These are phyloP conservation scores for Ochropacha duplaris DNA, from an alignment of 2,888 invertebrate species.

Conservation along the genomic window DNA sequence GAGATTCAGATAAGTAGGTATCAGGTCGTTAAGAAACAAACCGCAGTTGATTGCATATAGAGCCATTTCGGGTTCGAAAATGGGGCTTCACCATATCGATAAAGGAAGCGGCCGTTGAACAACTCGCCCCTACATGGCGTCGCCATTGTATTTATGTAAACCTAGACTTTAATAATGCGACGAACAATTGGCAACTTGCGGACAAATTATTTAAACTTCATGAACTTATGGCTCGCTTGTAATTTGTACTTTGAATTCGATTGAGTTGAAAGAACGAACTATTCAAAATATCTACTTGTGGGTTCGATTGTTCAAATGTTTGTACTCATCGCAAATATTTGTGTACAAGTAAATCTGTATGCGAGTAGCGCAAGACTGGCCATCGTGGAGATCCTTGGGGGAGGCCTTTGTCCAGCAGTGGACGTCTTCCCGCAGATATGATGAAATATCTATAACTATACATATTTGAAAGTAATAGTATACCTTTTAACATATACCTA, in stretches of 20 bases:
- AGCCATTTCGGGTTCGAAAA: conserved; percentile 37
- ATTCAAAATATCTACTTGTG: no score
- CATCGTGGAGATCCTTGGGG: no score
- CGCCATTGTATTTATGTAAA: conserved; percentile 54
- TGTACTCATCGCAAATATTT: no score
- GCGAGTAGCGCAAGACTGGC: no score
- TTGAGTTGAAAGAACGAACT: neutral
- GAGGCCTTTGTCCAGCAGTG: no score
- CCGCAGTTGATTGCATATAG: conserved; percentile 41
- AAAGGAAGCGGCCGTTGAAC: conserved; percentile 52
- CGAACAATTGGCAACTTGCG: conserved; percentile 7
- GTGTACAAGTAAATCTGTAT: no score
- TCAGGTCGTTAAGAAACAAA: conserved; percentile 30
- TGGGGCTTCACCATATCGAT: conserved; percentile 37
- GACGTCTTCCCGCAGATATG: no score
- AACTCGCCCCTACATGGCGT: conserved; percentile 36
- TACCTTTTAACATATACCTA: no score
- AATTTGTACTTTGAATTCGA: neutral
- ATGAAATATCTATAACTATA: no score
- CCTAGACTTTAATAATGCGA: conserved; percentile 28
- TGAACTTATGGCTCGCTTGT: neutral
- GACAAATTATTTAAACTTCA: conserved; percentile 2
- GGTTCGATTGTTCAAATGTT: no score
- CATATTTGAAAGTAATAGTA: no score
- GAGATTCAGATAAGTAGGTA: no score